Conservation (phyloP, 2,888 invertebrate species). For the Mythimna ferrago region DNA sequence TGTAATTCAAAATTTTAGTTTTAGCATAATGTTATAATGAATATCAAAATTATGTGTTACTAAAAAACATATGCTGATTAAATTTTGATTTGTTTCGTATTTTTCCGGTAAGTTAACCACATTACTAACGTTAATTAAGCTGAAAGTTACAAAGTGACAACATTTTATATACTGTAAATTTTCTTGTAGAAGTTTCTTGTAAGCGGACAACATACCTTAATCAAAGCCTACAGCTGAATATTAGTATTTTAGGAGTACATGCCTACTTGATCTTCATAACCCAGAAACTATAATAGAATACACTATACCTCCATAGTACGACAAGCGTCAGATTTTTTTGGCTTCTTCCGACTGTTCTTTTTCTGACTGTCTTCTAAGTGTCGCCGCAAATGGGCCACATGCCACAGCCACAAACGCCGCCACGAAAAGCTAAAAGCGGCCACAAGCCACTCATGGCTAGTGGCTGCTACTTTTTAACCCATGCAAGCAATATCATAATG, state of each 20-base stretch:
- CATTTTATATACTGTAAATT: neutral
- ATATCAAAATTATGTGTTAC: conserved; percentile 52
- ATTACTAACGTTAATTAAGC: neutral
- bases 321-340: neutral
- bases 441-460: too few species aligned
- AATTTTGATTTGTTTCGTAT: conserved; percentile 14
- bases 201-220: too few species aligned
- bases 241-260: too few species aligned
- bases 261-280: too few species aligned
- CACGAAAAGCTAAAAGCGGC: too few species aligned
- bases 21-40: conserved; percentile 6
- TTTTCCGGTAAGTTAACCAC: conserved; percentile 40
- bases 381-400: too few species aligned
- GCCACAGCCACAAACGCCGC: too few species aligned
- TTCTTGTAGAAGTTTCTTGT: too few species aligned
- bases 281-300: neutral
- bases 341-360: neutral
- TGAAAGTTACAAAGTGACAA: neutral
- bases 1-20: conserved; percentile 54
- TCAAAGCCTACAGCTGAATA: too few species aligned
- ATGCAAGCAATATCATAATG: too few species aligned
- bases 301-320: neutral
- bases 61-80: conserved; percentile 4
- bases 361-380: neutral
- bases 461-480: too few species aligned